Evolutionary conservation across 2,113 vertebrate genomes (phyloP), one percentile per base, ranked within the genome.

Genomic region (Psilopsiagon aurifrons): DNA sequence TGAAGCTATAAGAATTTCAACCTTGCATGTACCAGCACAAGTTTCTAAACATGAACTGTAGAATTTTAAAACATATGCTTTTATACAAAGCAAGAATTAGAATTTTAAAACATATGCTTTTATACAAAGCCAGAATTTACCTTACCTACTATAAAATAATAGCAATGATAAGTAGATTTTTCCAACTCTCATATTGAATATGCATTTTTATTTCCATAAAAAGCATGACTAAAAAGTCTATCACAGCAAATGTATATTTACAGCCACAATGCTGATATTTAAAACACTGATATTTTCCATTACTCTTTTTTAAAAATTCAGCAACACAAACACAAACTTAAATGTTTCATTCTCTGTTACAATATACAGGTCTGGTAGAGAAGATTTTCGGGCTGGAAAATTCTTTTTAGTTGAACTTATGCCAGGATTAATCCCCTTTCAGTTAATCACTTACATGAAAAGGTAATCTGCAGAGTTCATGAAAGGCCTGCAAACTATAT

Each of bases 401-500:
- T 77, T 84, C 60, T 92, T 93, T 95, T 94, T 92, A 27, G 55
- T 80, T 95, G 88, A 96, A 94, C 43, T 96, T 92, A 66, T 93
- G 80, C 63, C 86, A 84, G 80, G 70, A 95, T 66, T 97, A 97
- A 97, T 94, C 95, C 80, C 93, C 27, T 94, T 94, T 83, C 86
- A 90, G 79, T 95, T 97, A 96, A 96, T 94, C 83, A 95, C 95
- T 97, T 93, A 86, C 77, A 96, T 91, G 77, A 96, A 94, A 86
- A 88, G 81, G 64, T 94, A 96, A 95, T 94, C 92, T 94, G 75
- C 75, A 91, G 89, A 94, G 94, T 97, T 97, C 96, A 97, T 47
- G 44, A 71, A 96, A 96, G 96, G 92, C 92, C 95, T 96, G 69
- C 79, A 95, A 97, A 94, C 92, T 95, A 90, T 96, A 93, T 97